Percentiles rank a stretch among this genome's conserved stretches.
Conservation (phyloP, 2,113 vertebrate species). For the Meriones unguiculatus region DNA sequence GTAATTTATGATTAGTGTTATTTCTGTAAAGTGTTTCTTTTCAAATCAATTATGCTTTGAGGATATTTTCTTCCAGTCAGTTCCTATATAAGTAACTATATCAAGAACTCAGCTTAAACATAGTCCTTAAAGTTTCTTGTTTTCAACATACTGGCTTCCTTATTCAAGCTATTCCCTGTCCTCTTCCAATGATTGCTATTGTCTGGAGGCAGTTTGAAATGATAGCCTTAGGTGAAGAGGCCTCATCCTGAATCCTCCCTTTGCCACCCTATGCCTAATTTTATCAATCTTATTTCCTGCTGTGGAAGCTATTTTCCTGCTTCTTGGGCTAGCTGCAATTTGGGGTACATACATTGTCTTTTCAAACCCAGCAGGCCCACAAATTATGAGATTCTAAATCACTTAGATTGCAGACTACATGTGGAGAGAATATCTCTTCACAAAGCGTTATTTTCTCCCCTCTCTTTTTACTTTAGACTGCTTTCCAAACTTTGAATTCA, state of each 20-base stretch:
- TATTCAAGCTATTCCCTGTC: neutral
- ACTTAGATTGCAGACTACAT: conserved; percentile 68
- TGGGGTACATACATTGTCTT: conserved; percentile 60
- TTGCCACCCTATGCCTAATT: conserved; percentile 50
- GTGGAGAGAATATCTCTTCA: conserved; percentile 47
- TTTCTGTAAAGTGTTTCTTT: conserved; percentile 34
- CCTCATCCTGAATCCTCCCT: conserved; percentile 1
- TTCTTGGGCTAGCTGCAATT: conserved; percentile 68
- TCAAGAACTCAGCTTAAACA: conserved; percentile 46
- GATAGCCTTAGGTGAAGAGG: conserved; percentile 47
- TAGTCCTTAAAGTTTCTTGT: conserved; percentile 36
- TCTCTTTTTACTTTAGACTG: conserved; percentile 25
- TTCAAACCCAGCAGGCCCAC: conserved; percentile 70
- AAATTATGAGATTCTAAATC: conserved; percentile 73
- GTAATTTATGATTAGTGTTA: neutral
- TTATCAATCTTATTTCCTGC: conserved; percentile 60
- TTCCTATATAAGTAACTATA: neutral
- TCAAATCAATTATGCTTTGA: conserved; percentile 24
- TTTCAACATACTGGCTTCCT: conserved; percentile 9
- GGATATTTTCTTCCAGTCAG: neutral
- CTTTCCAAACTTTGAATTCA: conserved; percentile 58
- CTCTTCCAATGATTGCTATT: conserved; percentile 1
- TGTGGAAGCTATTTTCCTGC: conserved; percentile 47
- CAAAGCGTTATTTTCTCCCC: conserved; percentile 59
- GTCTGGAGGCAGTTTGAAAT: conserved; percentile 54